A percentile compares a stretch with the other conserved stretches of the same genome.
Evolutionary conservation across 2,113 vertebrate species (phyloP).

Genomic region (Stomatorhinus ivindoensis): DNA sequence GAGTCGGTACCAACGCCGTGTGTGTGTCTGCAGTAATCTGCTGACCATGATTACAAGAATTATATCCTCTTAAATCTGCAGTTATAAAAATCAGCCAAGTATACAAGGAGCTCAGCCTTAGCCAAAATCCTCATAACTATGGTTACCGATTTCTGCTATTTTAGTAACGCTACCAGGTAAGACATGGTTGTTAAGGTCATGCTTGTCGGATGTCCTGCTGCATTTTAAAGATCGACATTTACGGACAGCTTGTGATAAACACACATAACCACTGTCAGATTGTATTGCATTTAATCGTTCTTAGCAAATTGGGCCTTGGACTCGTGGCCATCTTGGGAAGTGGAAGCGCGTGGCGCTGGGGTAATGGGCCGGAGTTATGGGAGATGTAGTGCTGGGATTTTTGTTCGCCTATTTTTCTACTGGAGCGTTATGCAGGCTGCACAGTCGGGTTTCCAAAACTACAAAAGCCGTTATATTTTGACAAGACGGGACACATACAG

Average conservation of each 20-base stretch:
- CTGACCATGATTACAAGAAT: background rate
- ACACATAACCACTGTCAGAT: background rate
- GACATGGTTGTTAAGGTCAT: background rate
- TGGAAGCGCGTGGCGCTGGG: background rate
- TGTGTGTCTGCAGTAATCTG: background rate
- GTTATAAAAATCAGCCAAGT: background rate
- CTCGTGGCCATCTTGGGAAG: background rate
- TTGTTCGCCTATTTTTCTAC: background rate
- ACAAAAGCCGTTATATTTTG: background rate
- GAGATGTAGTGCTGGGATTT: constrained; percentile 1
- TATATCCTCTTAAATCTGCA: background rate
- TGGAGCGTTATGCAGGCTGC: background rate
- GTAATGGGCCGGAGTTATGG: background rate
- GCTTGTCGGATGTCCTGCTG: background rate
- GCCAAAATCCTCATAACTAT: background rate
- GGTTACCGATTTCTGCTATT: background rate
- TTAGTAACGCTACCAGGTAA: background rate
- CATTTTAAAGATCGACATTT: background rate
- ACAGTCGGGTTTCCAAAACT: background rate
- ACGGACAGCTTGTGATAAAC: background rate
- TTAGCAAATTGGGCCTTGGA: background rate
- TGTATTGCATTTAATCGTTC: background rate
- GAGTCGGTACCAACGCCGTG: background rate
- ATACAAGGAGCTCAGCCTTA: background rate
- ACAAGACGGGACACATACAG: background rate